phyloP scores from a whole-genome alignment of 2,113 vertebrate species.

The Seriola rivoliana region DNA sequence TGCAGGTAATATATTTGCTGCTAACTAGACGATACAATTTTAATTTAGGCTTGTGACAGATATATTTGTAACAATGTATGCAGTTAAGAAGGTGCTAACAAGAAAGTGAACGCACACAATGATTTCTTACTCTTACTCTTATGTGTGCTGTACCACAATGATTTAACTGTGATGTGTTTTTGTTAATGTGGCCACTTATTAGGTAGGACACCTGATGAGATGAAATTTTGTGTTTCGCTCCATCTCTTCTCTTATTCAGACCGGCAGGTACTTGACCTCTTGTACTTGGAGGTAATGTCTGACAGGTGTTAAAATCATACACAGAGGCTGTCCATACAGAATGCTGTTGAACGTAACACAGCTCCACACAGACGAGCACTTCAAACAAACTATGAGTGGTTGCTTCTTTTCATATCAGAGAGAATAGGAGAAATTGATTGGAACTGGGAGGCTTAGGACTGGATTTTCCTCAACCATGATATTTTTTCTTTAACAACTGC shows the following conservation, averaged over 20 bases:
- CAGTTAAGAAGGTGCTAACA: not conserved
- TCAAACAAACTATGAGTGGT: constrained; percentile 80
- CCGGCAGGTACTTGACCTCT: constrained; percentile 56
- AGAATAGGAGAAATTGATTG: constrained; percentile 83
- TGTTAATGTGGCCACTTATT: constrained; percentile 34
- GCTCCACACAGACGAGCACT: constrained; percentile 66
- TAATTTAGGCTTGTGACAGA: constrained; percentile 1
- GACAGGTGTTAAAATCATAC: constrained; percentile 67
- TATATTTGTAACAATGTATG: not conserved
- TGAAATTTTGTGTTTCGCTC: constrained; percentile 36
- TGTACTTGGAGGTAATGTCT: constrained; percentile 60
- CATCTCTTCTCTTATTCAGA: constrained; percentile 35
- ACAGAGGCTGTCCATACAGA: constrained; percentile 53
- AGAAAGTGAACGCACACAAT: not conserved
- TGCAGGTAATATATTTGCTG: constrained; percentile 13
- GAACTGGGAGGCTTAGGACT: constrained; percentile 80
- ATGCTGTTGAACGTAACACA: constrained; percentile 55
- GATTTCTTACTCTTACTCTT: not conserved
- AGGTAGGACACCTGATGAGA: constrained; percentile 19
- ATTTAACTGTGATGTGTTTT: constrained; percentile 3
- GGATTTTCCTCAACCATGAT: constrained; percentile 75
- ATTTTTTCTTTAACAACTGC: constrained; percentile 78
- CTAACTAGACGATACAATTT: not conserved
- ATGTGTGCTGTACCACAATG: not conserved
- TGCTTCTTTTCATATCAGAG: constrained; percentile 78